These are phyloP conservation scores for Aleiodes sp. DNA, from an alignment of 1,140 invertebrate species.

Conservation along the genomic window DNA sequence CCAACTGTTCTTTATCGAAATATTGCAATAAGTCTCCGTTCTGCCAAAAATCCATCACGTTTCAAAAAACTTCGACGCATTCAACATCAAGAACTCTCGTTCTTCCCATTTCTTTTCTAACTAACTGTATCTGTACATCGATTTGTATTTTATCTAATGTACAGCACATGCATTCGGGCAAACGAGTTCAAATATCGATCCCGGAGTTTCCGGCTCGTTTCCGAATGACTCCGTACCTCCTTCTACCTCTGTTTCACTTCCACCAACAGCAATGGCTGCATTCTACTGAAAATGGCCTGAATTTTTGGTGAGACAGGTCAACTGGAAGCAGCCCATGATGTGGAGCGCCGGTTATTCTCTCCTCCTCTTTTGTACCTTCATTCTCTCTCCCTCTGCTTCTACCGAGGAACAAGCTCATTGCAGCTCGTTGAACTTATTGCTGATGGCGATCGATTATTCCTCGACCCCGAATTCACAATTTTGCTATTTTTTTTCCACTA, in stretches of 20 bases:
- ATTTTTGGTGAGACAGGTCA: constrained; percentile 51
- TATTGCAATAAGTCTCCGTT: too few species aligned
- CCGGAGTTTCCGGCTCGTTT: constrained; percentile 46
- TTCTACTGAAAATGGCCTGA: constrained; percentile 35
- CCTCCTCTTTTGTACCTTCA: background rate
- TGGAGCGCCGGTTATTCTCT: background rate
- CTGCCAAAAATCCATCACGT: too few species aligned
- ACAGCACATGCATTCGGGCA: constrained; percentile 17
- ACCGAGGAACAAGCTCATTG: constrained; percentile 2
- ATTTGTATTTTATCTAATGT: background rate
- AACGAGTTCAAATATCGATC: constrained; percentile 48
- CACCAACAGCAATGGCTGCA: background rate
- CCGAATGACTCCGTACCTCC: constrained; percentile 23
- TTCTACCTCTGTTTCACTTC: background rate
- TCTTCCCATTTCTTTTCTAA: constrained; percentile 11
- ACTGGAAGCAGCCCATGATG: constrained; percentile 44
- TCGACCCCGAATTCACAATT: constrained; percentile 21
- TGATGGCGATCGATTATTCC: constrained; percentile 26
- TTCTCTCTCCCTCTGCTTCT: background rate
- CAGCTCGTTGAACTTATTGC: constrained; percentile 32
- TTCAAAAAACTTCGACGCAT: too few species aligned
- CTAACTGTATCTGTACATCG: background rate
- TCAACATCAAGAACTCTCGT: too few species aligned
- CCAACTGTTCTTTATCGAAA: too few species aligned
- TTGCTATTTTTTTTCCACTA: constrained; percentile 8